phyloP scores from a whole-genome alignment of 2,113 vertebrate species.

The Pelvicachromis taeniatus region DNA sequence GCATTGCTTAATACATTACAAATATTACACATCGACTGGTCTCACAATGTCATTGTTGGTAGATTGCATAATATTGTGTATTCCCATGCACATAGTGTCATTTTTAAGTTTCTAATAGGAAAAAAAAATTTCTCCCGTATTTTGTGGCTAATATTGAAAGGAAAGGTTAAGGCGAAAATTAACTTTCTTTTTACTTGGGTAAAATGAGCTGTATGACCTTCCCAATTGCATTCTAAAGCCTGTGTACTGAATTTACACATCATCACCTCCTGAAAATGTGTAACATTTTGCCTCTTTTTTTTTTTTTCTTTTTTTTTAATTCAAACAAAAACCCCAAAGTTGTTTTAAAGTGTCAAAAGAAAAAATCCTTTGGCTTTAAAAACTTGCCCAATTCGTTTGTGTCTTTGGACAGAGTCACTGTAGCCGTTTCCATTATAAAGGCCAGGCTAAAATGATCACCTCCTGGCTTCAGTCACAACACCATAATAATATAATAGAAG shows the following conservation, averaged over 20 bases:
- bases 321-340: background rate
- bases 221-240: background rate
- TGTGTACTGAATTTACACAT: background rate
- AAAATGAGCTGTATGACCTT: background rate
- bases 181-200: background rate
- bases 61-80: background rate
- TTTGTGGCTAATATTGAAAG: background rate
- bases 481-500: background rate
- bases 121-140: background rate
- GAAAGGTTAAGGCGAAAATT: background rate
- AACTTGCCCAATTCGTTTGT: background rate
- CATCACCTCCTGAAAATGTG: background rate
- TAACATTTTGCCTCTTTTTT: background rate
- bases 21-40: background rate
- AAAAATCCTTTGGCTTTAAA: background rate
- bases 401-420: background rate
- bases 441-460: background rate
- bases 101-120: background rate
- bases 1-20: background rate
- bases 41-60: background rate
- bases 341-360: background rate
- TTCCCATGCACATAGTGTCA: background rate
- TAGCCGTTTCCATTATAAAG: background rate
- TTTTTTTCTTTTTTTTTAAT: background rate
- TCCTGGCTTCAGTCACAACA: background rate